A percentile compares a stretch with the other conserved stretches of the same genome.
These are phyloP conservation scores for Cryptocephalus moraei DNA, from an alignment of 2,888 invertebrate genomes.

Conservation along the genomic window DNA sequence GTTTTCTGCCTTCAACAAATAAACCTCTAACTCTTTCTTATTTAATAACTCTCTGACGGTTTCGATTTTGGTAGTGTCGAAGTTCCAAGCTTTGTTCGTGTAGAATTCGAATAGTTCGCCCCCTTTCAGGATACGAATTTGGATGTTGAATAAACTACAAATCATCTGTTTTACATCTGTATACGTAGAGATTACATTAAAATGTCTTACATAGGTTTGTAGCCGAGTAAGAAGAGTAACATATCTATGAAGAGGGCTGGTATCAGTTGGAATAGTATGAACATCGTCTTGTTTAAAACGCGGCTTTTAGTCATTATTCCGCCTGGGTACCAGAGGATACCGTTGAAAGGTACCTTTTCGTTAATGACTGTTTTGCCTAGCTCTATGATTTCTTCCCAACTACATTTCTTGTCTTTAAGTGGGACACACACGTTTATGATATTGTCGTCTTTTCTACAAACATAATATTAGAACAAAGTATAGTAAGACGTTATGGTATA, in stretches of 20 bases:
- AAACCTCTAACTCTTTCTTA: constrained; percentile 51
- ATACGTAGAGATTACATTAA: constrained; percentile 1
- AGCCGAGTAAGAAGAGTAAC: constrained; percentile 65
- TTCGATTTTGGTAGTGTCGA: constrained; percentile 58
- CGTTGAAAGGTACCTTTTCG: constrained; percentile 70
- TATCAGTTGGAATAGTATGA: constrained; percentile 79
- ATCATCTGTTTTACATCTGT: no score
- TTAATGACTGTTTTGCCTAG: constrained; percentile 66
- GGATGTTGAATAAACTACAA: constrained; percentile 9
- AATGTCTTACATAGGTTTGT: constrained; percentile 70
- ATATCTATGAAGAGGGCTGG: constrained; percentile 82
- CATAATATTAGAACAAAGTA: neutral
- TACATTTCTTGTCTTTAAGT: constrained; percentile 36
- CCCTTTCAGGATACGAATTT: constrained; percentile 63
- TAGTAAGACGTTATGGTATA: neutral
- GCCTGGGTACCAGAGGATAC: constrained; percentile 73
- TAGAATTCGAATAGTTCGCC: constrained; percentile 86
- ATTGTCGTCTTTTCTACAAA: constrained; percentile 14
- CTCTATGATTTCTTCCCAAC: constrained; percentile 83
- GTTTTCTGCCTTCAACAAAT: constrained; percentile 53
- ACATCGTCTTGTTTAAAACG: constrained; percentile 68
- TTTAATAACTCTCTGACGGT: constrained; percentile 51
- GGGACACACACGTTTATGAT: constrained; percentile 19
- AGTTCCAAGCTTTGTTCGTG: constrained; percentile 84
- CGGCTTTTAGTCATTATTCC: constrained; percentile 76